A percentile compares a stretch with the other conserved stretches of the same genome.
Conservation (phyloP, 2,113 vertebrate genomes). For the Oenanthe melanoleuca region DNA sequence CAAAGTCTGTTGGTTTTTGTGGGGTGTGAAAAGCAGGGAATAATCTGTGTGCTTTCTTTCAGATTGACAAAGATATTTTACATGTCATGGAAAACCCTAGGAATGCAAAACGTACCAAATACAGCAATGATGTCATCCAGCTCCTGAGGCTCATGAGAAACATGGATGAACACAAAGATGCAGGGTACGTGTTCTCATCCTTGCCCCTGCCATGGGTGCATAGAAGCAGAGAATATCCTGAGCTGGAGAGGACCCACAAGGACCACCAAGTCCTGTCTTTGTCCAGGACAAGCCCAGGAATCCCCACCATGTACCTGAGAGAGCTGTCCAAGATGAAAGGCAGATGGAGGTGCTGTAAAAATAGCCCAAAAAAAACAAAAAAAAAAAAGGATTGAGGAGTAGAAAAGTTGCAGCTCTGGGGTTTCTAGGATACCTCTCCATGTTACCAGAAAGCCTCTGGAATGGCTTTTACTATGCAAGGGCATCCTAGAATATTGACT, state of each 20-base stretch:
- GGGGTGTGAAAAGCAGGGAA: neutral
- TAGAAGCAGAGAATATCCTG: neutral
- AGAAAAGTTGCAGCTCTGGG: neutral
- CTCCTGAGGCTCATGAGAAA: slow-evolving; percentile 75
- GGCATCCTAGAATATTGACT: neutral
- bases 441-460: neutral
- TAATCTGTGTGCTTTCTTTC: neutral
- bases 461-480: neutral
- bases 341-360: neutral
- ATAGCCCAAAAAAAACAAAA: neutral
- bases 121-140: rapidly evolving
- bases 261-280: neutral
- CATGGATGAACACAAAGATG: slow-evolving; percentile 62
- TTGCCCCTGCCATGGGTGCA: neutral
- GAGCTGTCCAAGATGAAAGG: neutral
- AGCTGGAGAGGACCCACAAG: neutral
- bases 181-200: neutral
- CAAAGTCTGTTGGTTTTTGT: neutral
- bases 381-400: neutral
- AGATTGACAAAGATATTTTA: slow-evolving; percentile 42
- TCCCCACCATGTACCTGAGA: neutral
- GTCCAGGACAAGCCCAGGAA: neutral
- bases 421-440: neutral
- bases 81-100: rapidly evolving
- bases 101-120: rapidly evolving